Evolutionary conservation across 2,797 vertebrate genomes (phyloP).

Genomic region (Sebastes itinus): DNA sequence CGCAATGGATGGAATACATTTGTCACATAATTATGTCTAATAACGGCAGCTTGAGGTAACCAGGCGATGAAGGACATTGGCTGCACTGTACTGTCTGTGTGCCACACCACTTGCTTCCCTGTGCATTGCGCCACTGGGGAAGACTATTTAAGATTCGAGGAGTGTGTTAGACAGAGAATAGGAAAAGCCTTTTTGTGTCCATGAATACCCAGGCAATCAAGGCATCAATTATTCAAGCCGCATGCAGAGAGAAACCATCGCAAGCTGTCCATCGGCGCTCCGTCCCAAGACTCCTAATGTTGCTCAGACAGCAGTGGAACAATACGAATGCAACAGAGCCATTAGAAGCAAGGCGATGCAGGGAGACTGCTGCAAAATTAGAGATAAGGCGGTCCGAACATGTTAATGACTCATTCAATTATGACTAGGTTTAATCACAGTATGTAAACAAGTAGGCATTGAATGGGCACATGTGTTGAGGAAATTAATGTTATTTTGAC

Average conservation of each 20-base stretch:
- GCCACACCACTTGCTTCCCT: constrained; percentile 45
- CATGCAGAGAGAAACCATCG: constrained; percentile 66
- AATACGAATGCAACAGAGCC: constrained; percentile 55
- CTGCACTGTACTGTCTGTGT: constrained; percentile 35
- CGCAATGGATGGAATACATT: constrained; percentile 1
- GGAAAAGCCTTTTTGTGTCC: constrained; percentile 81
- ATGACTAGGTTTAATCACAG: constrained; percentile 48
- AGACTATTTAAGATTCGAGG: constrained; percentile 70
- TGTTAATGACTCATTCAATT: constrained; percentile 57
- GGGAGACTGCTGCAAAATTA: constrained; percentile 36
- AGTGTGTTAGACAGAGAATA: constrained; percentile 72
- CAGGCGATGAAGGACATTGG: constrained; percentile 42
- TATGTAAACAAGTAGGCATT: constrained; percentile 33
- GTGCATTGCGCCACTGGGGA: constrained; percentile 44
- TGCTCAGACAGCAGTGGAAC: constrained; percentile 55
- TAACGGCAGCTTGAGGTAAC: constrained; percentile 33
- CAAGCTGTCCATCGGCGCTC: constrained; percentile 63
- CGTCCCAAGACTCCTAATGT: constrained; percentile 68
- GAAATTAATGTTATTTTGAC: not conserved
- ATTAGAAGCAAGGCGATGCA: constrained; percentile 39
- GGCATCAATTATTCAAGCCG: constrained; percentile 80
- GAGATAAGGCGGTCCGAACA: constrained; percentile 45
- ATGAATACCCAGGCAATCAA: constrained; percentile 78
- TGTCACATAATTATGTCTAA: constrained; percentile 24
- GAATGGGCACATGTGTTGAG: constrained; percentile 11